Evolutionary conservation across 2,113 vertebrate species (phyloP), one percentile per base, ranked within the genome.

Genomic region (Tetraodon nigroviridis): DNA sequence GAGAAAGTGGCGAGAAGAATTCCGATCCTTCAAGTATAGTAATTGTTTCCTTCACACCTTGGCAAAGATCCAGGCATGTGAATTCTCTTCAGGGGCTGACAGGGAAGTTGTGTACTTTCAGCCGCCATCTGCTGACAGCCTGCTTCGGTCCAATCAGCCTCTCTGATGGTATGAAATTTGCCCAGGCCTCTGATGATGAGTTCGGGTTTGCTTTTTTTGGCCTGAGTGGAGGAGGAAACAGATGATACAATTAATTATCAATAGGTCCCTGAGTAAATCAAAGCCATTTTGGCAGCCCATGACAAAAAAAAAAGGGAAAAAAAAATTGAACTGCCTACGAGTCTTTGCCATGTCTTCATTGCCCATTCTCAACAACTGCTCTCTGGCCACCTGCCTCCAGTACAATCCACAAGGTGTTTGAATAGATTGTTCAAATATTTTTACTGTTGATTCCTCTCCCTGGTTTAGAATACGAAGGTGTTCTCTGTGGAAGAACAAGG

Each of bases 181-280:
- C 76, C 70, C 80, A 64, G 82, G 82, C 83, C 71, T 82, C 86
- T 84, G 86, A 85, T 86, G 74, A 88, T 75, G 83, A 87, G 86
- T 87, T 77, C 80, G 71, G 80, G 82, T 90, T 87, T 59, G 75
- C 76, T 87, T 87, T 87, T 86, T 80, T 89, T 92, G 90, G 89
- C 89, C 77, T 73, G 79, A 75, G 68, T 19, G 67, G 68, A 81
- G 80, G 85, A 86, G 84, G 83, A 90, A 89, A 87, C 91, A 92
- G 91, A 92, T 91, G 91, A 92, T 89, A 85, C 88, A 83, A 91
- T 91, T 88, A 92, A 92, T 91, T 90, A 92, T 91, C 91, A 85
- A 92, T 92, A 89, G 82, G 79, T 87, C 81, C 84, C 86, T 84
- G 84, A 81, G 84, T 87, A 89, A 89, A 91, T 90, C 91, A 90